Evolutionary conservation across 2,113 vertebrate genomes (phyloP), one percentile per base, ranked within the genome.

Genomic region (Mionectes macconnelli): DNA sequence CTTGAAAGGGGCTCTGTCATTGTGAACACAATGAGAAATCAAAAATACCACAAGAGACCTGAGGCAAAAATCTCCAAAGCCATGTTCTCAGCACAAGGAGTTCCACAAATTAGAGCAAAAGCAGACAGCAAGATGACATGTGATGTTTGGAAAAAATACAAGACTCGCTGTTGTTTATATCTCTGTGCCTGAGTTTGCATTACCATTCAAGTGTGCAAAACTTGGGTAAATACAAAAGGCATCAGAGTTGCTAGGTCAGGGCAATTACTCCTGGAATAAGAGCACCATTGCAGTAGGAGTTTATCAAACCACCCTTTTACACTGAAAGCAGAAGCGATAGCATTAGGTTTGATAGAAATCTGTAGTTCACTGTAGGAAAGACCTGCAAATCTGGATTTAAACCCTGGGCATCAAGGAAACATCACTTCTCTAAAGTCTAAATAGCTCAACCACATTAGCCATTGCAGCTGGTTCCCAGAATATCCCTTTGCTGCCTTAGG

Each of bases 51-150:
- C 66, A 68, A 44, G 66, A 91, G 66, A 95, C 70, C 70, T 62
- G 84, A 87, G 81, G 84, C 89, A 96, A 95, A 89, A 93, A 87
- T 79, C 40, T 96, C 49, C 49, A 60, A 84, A 53, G 25, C 42
- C 52, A 28, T 39, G 49, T 76, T 91, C 56, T 93, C 81, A 82
- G 80, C 50, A 95, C 74, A 82, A 76, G 89, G 18, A 79, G 62
- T 76, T n/a, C 49, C 49, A 69, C 40, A 82, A 50, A 95, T 84
- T 25, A 82, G 66, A 82, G 66, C 25, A 89, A 85, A 89, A 87
- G 37, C 66, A 87, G 87, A 72, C 49, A 77, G 47, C 37, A 79
- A 76, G 77, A 87, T 82, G 81, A 44, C 70, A 55, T 64, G 81
- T 39, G 74, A 87, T 68, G 57, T 66, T 82, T 62, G 49, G 42